Conservation (phyloP, 2,797 vertebrate genomes). For the Petrocephalus sullivani region DNA sequence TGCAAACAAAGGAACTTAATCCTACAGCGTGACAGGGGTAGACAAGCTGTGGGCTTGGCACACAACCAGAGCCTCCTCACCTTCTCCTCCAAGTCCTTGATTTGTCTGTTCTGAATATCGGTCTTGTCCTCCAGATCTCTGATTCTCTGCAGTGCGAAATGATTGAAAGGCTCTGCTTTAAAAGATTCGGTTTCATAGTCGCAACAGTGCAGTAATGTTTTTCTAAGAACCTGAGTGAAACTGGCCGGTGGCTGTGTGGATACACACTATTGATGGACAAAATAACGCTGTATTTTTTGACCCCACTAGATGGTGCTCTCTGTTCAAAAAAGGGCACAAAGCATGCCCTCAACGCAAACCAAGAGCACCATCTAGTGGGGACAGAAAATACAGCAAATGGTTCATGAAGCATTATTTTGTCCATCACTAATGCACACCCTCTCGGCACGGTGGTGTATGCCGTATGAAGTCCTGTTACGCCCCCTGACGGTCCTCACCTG, state of each 20-base stretch:
- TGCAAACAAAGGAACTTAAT: background rate
- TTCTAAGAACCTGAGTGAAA: background rate
- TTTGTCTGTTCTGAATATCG: constrained; percentile 96
- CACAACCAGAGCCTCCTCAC: constrained; percentile 48
- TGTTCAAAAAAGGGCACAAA: background rate
- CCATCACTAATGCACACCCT: background rate
- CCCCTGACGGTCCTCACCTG: constrained; percentile 63
- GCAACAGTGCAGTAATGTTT: background rate
- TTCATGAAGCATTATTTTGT: background rate
- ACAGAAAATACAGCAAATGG: background rate
- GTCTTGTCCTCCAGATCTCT: constrained; percentile 98
- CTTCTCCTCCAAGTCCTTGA: constrained; percentile 98
- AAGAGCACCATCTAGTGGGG: background rate
- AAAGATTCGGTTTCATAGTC: background rate
- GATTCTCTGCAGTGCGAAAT: constrained; percentile 74
- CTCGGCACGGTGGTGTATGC: background rate
- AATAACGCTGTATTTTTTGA: background rate
- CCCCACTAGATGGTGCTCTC: background rate
- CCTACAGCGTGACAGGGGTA: background rate
- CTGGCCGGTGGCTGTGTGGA: background rate
- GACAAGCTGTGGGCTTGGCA: background rate
- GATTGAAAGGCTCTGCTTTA: background rate
- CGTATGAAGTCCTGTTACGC: background rate
- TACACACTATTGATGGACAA: background rate
- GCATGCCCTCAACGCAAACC: background rate